Evolutionary conservation across 2,113 vertebrate genomes (phyloP).

Genomic region (Neotragus moschatus): DNA sequence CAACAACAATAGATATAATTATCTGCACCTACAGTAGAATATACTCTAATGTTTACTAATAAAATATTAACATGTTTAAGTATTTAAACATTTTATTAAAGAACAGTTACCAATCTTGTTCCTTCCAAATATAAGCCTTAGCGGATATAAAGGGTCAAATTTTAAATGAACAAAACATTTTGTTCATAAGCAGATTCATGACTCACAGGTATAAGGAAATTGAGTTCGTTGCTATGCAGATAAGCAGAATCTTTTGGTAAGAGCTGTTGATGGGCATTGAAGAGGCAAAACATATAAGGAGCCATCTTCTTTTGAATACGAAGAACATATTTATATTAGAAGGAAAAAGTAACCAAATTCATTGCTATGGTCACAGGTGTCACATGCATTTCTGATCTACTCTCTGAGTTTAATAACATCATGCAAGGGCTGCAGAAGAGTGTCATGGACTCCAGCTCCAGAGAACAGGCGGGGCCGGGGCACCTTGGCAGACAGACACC

Average conservation of each 20-base stretch:
- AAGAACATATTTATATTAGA: not conserved
- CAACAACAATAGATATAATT: not conserved
- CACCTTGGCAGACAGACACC: not conserved
- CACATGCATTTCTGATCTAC: not conserved
- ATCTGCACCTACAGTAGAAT: not conserved
- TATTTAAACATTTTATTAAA: not conserved
- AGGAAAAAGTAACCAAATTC: not conserved
- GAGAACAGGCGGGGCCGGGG: not conserved
- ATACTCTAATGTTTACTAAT: not conserved
- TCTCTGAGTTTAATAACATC: not conserved
- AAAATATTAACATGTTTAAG: slow-evolving; percentile 1
- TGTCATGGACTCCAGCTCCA: not conserved
- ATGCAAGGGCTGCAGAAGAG: not conserved
- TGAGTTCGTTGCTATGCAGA: not conserved
- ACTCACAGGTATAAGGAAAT: not conserved
- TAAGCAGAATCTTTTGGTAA: not conserved
- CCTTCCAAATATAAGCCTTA: not conserved
- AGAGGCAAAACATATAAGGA: not conserved
- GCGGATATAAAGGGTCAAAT: not conserved
- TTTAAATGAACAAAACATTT: not conserved
- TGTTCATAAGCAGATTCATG: not conserved
- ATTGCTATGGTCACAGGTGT: not conserved
- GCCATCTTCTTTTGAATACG: not conserved
- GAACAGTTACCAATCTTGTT: not conserved
- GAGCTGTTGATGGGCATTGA: not conserved